These are phyloP conservation scores for Ashinkailepas kermadecensis DNA, from an alignment of 2,888 invertebrate genomes.

Conservation along the genomic window DNA sequence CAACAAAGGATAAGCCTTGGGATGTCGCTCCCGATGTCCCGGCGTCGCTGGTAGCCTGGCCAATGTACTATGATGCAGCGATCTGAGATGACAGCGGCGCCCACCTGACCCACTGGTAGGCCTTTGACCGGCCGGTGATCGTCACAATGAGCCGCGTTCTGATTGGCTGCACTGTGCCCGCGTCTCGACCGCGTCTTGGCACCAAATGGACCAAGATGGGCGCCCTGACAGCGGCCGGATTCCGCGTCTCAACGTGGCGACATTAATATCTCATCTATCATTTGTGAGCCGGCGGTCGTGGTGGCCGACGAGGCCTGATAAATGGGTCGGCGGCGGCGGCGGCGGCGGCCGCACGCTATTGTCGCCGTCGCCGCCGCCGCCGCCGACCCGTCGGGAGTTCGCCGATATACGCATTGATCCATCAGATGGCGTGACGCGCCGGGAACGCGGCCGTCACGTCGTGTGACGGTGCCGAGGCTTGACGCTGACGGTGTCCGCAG, in stretches of 20 bases:
- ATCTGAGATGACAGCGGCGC: not conserved
- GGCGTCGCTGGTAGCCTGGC: too few species aligned
- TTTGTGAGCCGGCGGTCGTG: not conserved
- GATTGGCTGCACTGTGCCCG: not conserved
- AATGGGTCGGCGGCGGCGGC: not conserved
- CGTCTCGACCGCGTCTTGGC: not conserved
- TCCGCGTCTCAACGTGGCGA: not conserved
- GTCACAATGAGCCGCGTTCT: not conserved
- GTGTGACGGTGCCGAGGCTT: too few species aligned
- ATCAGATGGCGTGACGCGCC: too few species aligned
- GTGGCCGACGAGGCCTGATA: not conserved
- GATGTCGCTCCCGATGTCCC: too few species aligned
- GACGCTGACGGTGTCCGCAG: too few species aligned
- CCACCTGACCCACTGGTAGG: not conserved
- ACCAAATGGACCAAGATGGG: not conserved
- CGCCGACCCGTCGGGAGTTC: too few species aligned
- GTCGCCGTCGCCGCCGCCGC: too few species aligned
- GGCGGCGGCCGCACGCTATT: too few species aligned
- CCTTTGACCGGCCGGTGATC: not conserved
- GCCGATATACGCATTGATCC: too few species aligned
- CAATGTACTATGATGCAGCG: not conserved
- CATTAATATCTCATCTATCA: slow-evolving; percentile 15
- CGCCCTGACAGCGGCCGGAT: not conserved
- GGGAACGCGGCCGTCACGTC: too few species aligned
- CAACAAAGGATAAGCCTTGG: too few species aligned